phyloP scores from a whole-genome alignment of 2,797 vertebrate species.

The Crocodylus rhombifer region DNA sequence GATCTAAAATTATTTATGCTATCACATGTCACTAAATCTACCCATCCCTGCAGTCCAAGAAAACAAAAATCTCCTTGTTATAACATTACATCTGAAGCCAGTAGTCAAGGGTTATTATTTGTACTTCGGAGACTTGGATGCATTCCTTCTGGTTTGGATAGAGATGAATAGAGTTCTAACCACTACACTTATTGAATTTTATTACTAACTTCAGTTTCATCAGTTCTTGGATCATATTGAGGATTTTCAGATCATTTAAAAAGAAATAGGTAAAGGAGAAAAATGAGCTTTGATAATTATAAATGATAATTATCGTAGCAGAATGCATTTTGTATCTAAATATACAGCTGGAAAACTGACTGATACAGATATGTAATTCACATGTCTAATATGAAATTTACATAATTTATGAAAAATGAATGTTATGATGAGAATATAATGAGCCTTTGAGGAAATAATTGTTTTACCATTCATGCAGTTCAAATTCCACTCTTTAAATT shows the following conservation, averaged over 20 bases:
- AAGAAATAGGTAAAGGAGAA: not conserved
- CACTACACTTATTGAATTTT: not conserved
- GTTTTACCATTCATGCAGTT: slow-evolving; percentile 40
- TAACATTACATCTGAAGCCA: not conserved
- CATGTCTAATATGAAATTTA: not conserved
- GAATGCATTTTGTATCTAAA: not conserved
- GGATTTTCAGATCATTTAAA: not conserved
- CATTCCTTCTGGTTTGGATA: not conserved
- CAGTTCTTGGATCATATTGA: not conserved
- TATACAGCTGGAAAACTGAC: not conserved
- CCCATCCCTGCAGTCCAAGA: not conserved
- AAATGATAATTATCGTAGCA: not conserved
- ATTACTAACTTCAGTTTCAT: not conserved
- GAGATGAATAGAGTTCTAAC: not conserved
- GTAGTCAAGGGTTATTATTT: slow-evolving; percentile 18
- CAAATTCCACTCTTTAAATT: slow-evolving; percentile 43
- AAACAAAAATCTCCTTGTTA: not conserved
- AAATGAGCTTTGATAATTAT: not conserved
- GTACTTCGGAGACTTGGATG: not conserved
- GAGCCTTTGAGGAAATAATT: slow-evolving; percentile 41
- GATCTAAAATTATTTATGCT: slow-evolving; percentile 14
- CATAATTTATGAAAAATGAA: slow-evolving; percentile 55
- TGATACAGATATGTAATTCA: not conserved
- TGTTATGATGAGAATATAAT: slow-evolving; percentile 35
- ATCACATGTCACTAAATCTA: not conserved